A percentile compares a stretch with the other conserved stretches of the same genome.
These are phyloP conservation scores for Channallabes apus DNA, from an alignment of 2,797 vertebrate species.

Conservation along the genomic window DNA sequence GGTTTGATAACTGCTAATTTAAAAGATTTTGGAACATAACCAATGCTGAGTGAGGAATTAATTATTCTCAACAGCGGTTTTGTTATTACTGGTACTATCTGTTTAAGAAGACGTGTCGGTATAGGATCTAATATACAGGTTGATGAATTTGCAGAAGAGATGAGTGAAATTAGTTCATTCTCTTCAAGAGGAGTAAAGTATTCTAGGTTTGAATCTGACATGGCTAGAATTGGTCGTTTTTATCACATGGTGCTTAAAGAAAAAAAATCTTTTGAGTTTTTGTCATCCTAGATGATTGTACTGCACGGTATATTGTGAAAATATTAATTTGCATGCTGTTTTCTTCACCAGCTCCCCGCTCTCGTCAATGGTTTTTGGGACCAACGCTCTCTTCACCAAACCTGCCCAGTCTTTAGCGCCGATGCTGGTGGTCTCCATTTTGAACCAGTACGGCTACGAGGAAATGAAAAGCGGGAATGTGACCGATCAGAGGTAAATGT, in stretches of 20 bases:
- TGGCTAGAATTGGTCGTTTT: background rate
- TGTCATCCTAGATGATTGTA: no score
- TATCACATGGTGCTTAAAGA: background rate
- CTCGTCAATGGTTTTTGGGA: conserved; percentile 91
- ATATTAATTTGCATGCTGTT: background rate
- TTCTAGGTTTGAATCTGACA: no score
- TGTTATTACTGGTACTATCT: no score
- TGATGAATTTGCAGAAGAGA: no score
- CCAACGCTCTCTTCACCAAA: conserved; percentile 90
- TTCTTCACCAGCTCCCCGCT: conserved; percentile 77
- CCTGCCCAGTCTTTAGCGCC: conserved; percentile 89
- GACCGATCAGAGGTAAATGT: conserved; percentile 70
- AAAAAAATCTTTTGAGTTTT: background rate
- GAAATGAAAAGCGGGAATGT: conserved; percentile 68
- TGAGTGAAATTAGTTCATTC: no score
- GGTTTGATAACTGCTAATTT: no score
- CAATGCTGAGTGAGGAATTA: no score
- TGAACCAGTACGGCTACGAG: conserved; percentile 86
- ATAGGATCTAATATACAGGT: no score
- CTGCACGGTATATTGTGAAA: background rate
- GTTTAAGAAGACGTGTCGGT: no score
- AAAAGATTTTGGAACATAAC: no score
- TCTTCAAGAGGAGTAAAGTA: no score
- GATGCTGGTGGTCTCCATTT: conserved; percentile 79
- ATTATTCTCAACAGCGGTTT: no score